A percentile compares a stretch with the other conserved stretches of the same genome.
These are phyloP conservation scores for Dinothrombium tinctorium DNA, from an alignment of 1,140 invertebrate genomes.

Conservation along the genomic window DNA sequence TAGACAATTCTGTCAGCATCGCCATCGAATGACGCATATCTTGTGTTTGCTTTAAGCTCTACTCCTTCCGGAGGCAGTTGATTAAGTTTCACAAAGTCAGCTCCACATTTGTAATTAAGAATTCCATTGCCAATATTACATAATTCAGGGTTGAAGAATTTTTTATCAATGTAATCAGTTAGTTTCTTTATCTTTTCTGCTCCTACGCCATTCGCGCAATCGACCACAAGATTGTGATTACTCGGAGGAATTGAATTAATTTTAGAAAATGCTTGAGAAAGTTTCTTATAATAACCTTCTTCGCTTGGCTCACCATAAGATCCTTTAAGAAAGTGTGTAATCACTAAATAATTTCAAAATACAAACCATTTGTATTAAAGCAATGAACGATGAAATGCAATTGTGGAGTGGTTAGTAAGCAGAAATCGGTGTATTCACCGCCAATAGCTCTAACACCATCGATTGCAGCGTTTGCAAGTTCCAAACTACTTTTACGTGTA, in stretches of 20 bases:
- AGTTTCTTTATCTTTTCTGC: constrained; percentile 51
- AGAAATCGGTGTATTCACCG: constrained; percentile 41
- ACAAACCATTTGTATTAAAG: constrained; percentile 42
- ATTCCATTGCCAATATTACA: constrained; percentile 10
- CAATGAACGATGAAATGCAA: constrained; percentile 67
- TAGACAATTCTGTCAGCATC: constrained; percentile 92
- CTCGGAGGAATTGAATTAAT: too few relatives aligned
- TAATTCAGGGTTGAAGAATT: constrained; percentile 31
- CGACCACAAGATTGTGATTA: constrained; percentile 21
- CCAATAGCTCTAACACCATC: constrained; percentile 40
- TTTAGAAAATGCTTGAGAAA: constrained; percentile 48
- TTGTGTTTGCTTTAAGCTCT: constrained; percentile 26
- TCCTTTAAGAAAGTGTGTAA: too few relatives aligned
- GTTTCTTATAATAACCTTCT: constrained; percentile 61
- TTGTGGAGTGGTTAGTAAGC: constrained; percentile 69
- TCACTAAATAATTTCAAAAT: too few relatives aligned
- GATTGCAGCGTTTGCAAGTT: constrained; percentile 39
- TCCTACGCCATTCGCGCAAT: constrained; percentile 88
- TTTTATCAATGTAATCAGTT: constrained; percentile 33
- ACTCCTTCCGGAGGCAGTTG: constrained; percentile 44
- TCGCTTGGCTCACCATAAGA: constrained; percentile 45
- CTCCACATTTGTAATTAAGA: constrained; percentile 45
- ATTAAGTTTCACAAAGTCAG: constrained; percentile 73
- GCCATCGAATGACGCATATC: constrained; percentile 78
- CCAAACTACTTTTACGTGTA: constrained; percentile 38